phyloP scores from a whole-genome alignment of 1,140 invertebrate genomes.

The Galendromus occidentalis region DNA sequence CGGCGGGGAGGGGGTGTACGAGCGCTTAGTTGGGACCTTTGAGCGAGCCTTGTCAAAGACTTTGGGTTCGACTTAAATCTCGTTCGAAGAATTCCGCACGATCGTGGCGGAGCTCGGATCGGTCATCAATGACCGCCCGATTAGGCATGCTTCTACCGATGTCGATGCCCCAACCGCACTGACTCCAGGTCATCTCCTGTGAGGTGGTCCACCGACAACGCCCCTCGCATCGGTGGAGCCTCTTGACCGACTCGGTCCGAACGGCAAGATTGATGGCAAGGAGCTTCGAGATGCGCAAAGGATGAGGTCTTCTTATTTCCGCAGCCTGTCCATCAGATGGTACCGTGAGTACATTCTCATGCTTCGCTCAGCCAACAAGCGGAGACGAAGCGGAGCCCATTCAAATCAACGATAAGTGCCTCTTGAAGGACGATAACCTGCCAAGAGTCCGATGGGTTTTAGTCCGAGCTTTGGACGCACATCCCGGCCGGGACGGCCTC shows the following conservation, averaged over 20 bases:
- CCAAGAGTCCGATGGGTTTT: background rate
- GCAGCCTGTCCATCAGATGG: background rate
- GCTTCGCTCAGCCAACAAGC: background rate
- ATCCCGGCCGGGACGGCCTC: background rate
- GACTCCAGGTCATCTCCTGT: background rate
- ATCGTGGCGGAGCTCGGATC: background rate
- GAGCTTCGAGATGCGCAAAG: background rate
- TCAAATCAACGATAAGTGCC: background rate
- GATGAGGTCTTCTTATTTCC: background rate
- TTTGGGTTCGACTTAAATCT: no score
- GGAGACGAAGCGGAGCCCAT: background rate
- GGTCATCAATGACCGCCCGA: background rate
- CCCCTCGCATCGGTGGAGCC: background rate
- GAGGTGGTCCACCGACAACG: background rate
- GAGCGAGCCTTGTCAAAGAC: background rate
- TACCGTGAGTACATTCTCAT: background rate
- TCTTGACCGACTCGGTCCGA: background rate
- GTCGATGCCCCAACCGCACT: background rate
- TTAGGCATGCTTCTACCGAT: background rate
- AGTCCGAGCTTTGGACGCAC: background rate
- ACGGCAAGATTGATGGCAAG: background rate
- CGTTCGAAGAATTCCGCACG: background rate
- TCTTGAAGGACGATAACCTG: background rate
- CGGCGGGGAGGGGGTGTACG: background rate
- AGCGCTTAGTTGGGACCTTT: background rate